Base-by-base conservation (phyloP, 2,888 invertebrate species). In the Buathra laborator region DNA sequence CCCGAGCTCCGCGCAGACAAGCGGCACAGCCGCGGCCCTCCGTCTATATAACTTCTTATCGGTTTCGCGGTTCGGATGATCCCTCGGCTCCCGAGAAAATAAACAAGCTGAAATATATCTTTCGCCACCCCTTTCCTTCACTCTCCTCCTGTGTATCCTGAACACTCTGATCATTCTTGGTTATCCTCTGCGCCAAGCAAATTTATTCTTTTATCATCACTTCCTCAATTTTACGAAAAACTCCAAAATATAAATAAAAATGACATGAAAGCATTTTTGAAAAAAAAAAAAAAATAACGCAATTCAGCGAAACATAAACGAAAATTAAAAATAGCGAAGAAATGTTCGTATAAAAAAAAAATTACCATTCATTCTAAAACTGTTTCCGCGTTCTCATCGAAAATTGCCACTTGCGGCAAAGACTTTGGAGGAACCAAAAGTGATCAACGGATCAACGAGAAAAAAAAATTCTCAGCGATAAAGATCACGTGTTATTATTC, bases 1-100 rank as follows among this genome's bases (percentile, higher is more conserved):
- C 24, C 82, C 70, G 71, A 81, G 78, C 67, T 37, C 37, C 37
- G 37, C 37, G 37, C 37, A 37, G 74, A 79, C 70, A 76, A 70
- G 51, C 80, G 64, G 68, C 68, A 72, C 70, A 29, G 16, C 56
- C 16, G 72, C 43, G 76, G 78, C 80, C 59, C 66, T 77, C 67
- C 74, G 56, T 56, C 86, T 64, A 48, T 72, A 71, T 77, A 80
- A 85, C 80, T 70, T 77, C 83, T 83, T 81, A 83, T 83, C 83
- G 81, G 74, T 77, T 37, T 75, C 59, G 79, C 71, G 59, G 70
- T 79, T 79, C 43, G 29, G 53, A 75, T 71, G 75, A 85, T 82
- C 75, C 85, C 56, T 85, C 84, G 46, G 75, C 75, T 71, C 48
- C 62, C 19, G 59, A 29, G 19, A 44, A 70, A 76, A 85, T 68